Evolutionary conservation across 2,113 vertebrate genomes (phyloP).

Genomic region (Rhinolophus sinicus): DNA sequence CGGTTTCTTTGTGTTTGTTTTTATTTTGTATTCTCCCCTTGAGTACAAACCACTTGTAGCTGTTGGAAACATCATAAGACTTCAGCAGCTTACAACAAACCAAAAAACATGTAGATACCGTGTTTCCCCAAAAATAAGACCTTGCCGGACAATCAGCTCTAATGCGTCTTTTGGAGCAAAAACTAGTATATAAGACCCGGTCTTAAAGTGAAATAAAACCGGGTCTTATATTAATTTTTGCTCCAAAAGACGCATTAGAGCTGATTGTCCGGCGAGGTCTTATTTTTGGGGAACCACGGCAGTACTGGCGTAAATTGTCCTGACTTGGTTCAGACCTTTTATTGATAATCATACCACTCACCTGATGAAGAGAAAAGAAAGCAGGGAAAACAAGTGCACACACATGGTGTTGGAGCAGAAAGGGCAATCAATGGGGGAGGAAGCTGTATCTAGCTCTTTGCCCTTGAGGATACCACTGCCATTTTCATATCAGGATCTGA

Average conservation of each 20-base stretch:
- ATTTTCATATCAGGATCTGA: slow-evolving; percentile 61
- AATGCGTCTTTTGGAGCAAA: too few species aligned
- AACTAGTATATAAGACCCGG: too few species aligned
- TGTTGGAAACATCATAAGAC: slow-evolving; percentile 58
- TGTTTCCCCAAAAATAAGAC: too few species aligned
- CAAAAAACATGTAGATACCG: slow-evolving; percentile 17
- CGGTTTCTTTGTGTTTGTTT: slow-evolving; percentile 70
- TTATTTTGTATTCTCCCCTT: slow-evolving; percentile 66
- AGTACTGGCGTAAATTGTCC: background rate
- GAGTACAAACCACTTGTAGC: slow-evolving; percentile 75
- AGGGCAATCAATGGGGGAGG: background rate
- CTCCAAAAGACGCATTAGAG: too few species aligned
- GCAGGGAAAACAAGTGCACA: background rate
- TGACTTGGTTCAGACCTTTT: slow-evolving; percentile 43
- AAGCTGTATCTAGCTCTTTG: slow-evolving; percentile 44
- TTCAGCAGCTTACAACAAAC: slow-evolving; percentile 38
- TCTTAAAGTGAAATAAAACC: too few species aligned
- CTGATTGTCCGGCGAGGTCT: too few species aligned
- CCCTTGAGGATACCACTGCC: slow-evolving; percentile 37
- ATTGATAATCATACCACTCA: background rate
- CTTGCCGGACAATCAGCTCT: too few species aligned
- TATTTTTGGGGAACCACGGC: too few species aligned
- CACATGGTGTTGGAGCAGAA: background rate
- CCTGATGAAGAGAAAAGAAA: background rate
- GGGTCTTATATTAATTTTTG: too few species aligned